Conservation (phyloP, 2,113 vertebrate genomes). For the Maccullochella peelii region DNA sequence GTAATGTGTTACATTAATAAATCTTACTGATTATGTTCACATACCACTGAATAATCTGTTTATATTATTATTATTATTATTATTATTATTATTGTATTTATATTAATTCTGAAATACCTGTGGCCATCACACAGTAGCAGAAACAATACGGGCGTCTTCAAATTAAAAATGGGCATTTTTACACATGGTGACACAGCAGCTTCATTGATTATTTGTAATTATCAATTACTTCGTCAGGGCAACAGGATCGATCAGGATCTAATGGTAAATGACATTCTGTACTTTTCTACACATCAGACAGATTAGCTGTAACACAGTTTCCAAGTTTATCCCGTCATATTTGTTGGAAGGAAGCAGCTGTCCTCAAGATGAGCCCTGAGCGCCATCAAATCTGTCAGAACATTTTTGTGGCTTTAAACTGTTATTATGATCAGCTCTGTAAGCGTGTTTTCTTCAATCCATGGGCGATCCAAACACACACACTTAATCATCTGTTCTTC, state of each 20-base stretch:
- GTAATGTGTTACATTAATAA: neutral
- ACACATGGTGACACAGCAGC: neutral
- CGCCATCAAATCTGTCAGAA: neutral
- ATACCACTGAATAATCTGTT: neutral
- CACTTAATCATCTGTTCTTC: neutral
- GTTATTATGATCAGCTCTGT: neutral
- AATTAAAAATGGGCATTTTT: neutral
- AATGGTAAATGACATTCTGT: neutral
- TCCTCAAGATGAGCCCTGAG: neutral
- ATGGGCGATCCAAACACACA: neutral
- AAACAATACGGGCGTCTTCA: neutral
- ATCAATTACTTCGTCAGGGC: neutral
- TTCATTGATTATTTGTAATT: neutral
- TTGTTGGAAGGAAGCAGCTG: neutral
- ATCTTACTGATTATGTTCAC: neutral
- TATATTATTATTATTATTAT: too few species aligned
- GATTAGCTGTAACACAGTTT: neutral
- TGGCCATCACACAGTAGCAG: neutral
- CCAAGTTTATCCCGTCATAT: neutral
- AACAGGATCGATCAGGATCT: neutral
- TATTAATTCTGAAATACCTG: neutral
- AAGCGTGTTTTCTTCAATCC: neutral
- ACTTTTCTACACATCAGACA: neutral
- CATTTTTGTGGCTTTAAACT: neutral
- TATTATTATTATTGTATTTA: too few species aligned